Base-by-base conservation (phyloP, 1,140 invertebrate species). In the Planococcus citri region DNA sequence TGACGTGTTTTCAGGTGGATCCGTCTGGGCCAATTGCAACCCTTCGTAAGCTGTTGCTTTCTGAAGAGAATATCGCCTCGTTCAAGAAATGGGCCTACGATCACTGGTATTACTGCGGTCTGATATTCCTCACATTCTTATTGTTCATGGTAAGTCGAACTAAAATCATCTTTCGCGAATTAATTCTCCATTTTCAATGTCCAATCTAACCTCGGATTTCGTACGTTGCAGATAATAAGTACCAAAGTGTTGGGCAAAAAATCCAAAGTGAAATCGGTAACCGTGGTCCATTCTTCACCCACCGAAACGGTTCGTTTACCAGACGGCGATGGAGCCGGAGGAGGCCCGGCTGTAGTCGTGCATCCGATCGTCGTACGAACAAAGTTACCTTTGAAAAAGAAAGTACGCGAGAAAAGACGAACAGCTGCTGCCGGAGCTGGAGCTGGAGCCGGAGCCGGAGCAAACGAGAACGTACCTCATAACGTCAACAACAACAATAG, bases 1-100 rank as follows among this genome's bases (percentile, higher is more conserved):
- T 33, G 69, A 17, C 57, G 74, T 76, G 51, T n/a, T n/a, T n/a
- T n/a, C 73, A 87, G 85, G 92, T 95, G 69, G 92, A 95, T 83
- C 93, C 93, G 1, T 92, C 91, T 1, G 92, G 92, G n/a, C 92
- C 92, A n/a, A 80, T 95, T 75, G 92, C 92, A 20, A 95, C 92
- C 20, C 79, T 95, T 33, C 83, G 92, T 12, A 92, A 92, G 78
- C 81, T 95, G 17, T 80, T 95, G 38, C 82, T 95, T 21, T 93
- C 91, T 0, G 92, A 94, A 76, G 90, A 95, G 78, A 92, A 89
- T 75, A 86, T 95, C 20, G 89, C 89, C 21, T 89, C 87, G 69
- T 79, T 92, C 74, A 90, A 89, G 76, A 84, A 86, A 75, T 96
- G 92, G 90, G 82, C 94, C 72, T 78, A 85, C 58, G 83, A 88